Evolutionary conservation across 2,113 vertebrate genomes (phyloP).

Genomic region (Pyrgilauda ruficollis): DNA sequence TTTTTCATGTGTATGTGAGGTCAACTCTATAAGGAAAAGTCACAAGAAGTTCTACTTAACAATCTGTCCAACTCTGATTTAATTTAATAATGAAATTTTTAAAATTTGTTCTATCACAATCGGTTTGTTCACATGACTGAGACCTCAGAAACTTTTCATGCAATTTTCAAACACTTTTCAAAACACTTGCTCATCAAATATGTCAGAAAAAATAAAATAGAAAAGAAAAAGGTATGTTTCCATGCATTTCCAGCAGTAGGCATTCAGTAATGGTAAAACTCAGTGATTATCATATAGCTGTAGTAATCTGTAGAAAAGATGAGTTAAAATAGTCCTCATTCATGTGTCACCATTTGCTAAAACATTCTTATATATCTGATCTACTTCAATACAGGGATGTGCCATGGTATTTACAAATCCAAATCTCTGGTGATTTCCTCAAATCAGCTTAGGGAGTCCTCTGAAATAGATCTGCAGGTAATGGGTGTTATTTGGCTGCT

Average conservation of each 20-base stretch:
- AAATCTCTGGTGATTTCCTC: not conserved
- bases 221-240: not conserved
- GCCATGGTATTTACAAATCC: rapidly evolving
- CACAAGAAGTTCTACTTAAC: not conserved
- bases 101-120: not conserved
- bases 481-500: rapidly evolving
- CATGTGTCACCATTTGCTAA: not conserved
- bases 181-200: not conserved
- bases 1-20: not conserved
- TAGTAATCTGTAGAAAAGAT: not conserved
- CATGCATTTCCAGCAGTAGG: not conserved
- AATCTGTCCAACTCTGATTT: not conserved
- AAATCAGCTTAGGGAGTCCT: not conserved
- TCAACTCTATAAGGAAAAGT: not conserved
- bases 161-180: not conserved
- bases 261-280: not conserved
- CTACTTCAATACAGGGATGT: not conserved
- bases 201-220: not conserved
- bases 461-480: not conserved
- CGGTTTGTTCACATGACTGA: rapidly evolving
- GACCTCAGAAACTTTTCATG: not conserved
- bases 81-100: not conserved
- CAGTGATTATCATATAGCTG: rapidly evolving
- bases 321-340: not conserved
- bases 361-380: not conserved